Base-by-base conservation (phyloP, 2,888 invertebrate genomes). In the Leptothorax acervorum region DNA sequence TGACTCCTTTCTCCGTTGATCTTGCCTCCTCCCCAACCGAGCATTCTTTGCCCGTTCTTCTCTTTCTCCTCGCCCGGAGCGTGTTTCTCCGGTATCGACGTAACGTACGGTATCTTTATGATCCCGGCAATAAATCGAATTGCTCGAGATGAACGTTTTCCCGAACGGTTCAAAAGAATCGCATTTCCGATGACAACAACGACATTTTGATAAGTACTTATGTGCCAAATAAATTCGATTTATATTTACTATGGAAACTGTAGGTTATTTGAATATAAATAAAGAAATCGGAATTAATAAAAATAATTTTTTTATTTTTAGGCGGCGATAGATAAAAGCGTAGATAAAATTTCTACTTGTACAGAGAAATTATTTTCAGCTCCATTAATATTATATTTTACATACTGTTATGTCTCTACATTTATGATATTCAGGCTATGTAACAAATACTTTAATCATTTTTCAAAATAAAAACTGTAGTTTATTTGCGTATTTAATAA, bases 1-100 rank as follows among this genome's bases (percentile, higher is more conserved):
- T 85, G 85, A 84, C 86, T 87, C 75, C 85, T 86, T 86, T 83
- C 82, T 85, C 65, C 73, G 71, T 68, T 62, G 65, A 70, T 84
- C 83, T 75, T 74, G 62, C 82, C 78, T 74, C 51, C 83, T 76
- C 42, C 70, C 65, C 55, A 66, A 23, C 51, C 73, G 55, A 60
- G 70, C 55, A 62, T 62, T 71, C 73, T 75, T 83, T 79, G 76
- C 78, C 65, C 62, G 35, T 57, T 71, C 68, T 83, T 73, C 42
- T 60, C 63, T 74, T 71, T 60, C 48, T 55, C 65, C 15, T 53
- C 57, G 71, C 71, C 84, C 12, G 71, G 28, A 63, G 82, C 83
- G 51, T 82, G 55, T 84, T 82, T 82, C 65, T 84, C 8, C 55
- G 45, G 39, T 71, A 71, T 81, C 82, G 83, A 60, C 65, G 55